Conservation (phyloP, 2,797 vertebrate species). For the Ptychobarbus kaznakovi region DNA sequence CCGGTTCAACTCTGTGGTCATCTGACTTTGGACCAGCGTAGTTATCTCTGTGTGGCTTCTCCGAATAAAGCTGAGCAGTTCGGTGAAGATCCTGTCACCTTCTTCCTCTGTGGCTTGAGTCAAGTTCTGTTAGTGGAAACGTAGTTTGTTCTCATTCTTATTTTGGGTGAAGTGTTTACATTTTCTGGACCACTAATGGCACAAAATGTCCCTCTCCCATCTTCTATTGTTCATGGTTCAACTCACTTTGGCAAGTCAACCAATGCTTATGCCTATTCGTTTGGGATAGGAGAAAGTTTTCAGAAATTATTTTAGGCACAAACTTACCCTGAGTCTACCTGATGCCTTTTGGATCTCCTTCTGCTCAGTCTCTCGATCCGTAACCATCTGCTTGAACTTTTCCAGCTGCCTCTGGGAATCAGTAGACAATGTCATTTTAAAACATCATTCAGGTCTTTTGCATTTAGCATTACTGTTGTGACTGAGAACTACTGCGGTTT, state of each 20-base stretch:
- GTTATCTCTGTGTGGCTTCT: not conserved
- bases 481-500: no score
- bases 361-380: constrained; percentile 27
- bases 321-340: constrained; percentile 29
- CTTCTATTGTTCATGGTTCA: not conserved
- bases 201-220: no score
- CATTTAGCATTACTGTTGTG: no score
- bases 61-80: constrained; percentile 15
- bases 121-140: constrained; percentile 34
- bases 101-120: constrained; percentile 43
- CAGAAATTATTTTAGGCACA: not conserved
- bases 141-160: not conserved
- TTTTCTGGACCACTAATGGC: not conserved
- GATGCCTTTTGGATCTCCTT: constrained; percentile 25
- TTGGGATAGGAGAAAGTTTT: not conserved
- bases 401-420: constrained; percentile 29
- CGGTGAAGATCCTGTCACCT: constrained; percentile 23
- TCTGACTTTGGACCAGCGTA: constrained; percentile 26
- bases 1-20: constrained; percentile 2
- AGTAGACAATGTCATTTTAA: not conserved
- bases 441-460: no score
- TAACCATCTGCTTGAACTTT: constrained; percentile 6
- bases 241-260: not conserved
- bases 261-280: not conserved
- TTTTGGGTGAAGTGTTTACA: not conserved